These are phyloP conservation scores for Ectemnius cavifrons DNA, from an alignment of 2,888 invertebrate species.

Conservation along the genomic window DNA sequence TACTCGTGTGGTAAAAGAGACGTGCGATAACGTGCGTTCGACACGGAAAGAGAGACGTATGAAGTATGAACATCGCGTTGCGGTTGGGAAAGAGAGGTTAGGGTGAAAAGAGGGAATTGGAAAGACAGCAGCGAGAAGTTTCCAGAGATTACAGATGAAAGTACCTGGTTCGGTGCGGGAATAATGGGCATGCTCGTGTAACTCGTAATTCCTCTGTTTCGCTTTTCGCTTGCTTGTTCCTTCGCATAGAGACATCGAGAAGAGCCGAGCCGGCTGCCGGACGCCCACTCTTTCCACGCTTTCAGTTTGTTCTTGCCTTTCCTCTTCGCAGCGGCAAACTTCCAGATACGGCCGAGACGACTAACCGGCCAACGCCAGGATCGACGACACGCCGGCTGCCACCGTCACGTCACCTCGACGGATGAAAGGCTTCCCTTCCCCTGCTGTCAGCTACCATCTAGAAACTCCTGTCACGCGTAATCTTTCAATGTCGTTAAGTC, in stretches of 20 bases:
- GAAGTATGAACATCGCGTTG: background rate
- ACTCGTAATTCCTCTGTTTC: conserved; percentile 32
- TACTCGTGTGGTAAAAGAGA: too few species aligned
- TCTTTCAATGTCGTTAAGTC: too few species aligned
- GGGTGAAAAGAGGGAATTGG: conserved; percentile 3
- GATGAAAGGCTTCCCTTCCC: too few species aligned
- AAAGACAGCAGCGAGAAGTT: conserved; percentile 22
- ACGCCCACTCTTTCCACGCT: background rate
- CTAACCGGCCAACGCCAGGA: too few species aligned
- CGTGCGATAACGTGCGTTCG: background rate
- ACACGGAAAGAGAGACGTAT: background rate
- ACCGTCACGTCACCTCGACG: too few species aligned
- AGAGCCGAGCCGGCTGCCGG: background rate
- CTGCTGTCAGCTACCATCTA: too few species aligned
- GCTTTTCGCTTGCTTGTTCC: conserved; percentile 11
- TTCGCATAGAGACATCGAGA: background rate
- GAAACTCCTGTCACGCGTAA: too few species aligned
- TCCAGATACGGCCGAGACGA: too few species aligned
- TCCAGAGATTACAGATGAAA: conserved; percentile 46
- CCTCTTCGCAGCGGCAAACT: background rate
- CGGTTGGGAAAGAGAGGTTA: background rate
- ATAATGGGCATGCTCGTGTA: conserved; percentile 40
- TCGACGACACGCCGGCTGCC: too few species aligned
- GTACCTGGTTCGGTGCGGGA: conserved; percentile 18
- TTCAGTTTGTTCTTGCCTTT: background rate